phyloP scores from a whole-genome alignment of 2,113 vertebrate species.

The Psittacula cyanocephala region DNA sequence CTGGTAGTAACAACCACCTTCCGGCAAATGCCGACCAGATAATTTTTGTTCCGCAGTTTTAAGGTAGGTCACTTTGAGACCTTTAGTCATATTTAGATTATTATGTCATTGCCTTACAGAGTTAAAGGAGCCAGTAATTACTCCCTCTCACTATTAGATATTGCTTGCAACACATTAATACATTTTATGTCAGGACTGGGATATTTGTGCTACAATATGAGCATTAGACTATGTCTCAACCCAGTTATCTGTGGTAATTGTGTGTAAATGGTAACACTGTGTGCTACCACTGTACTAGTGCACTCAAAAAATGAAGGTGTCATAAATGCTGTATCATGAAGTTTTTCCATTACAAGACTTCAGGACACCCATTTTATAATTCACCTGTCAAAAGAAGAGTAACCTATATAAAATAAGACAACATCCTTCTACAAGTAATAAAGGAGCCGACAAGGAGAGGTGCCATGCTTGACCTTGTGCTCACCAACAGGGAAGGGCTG shows the following conservation, averaged over 20 bases:
- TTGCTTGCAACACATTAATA: not conserved
- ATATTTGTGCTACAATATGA: not conserved
- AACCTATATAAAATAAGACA: not conserved
- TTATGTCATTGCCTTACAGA: not conserved
- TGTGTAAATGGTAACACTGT: not conserved
- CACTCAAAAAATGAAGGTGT: not conserved
- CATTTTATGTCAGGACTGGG: not conserved
- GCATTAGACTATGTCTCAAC: not conserved
- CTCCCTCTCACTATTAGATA: not conserved
- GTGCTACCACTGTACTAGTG: not conserved
- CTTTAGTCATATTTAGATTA: not conserved
- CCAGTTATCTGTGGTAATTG: not conserved
- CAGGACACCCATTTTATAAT: not conserved
- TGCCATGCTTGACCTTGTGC: too few relatives aligned
- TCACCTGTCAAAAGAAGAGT: not conserved
- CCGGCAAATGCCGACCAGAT: not conserved
- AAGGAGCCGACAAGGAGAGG: too few relatives aligned
- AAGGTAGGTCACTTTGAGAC: not conserved
- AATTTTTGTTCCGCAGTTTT: not conserved
- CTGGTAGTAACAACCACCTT: not conserved
- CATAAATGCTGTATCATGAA: not conserved
- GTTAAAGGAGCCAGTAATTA: not conserved
- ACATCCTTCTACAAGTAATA: too few relatives aligned
- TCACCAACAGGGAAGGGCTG: too few relatives aligned
- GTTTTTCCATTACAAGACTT: not conserved